These are phyloP conservation scores for Sphaerodactylus townsendi DNA, from an alignment of 2,113 vertebrate genomes.

Conservation along the genomic window DNA sequence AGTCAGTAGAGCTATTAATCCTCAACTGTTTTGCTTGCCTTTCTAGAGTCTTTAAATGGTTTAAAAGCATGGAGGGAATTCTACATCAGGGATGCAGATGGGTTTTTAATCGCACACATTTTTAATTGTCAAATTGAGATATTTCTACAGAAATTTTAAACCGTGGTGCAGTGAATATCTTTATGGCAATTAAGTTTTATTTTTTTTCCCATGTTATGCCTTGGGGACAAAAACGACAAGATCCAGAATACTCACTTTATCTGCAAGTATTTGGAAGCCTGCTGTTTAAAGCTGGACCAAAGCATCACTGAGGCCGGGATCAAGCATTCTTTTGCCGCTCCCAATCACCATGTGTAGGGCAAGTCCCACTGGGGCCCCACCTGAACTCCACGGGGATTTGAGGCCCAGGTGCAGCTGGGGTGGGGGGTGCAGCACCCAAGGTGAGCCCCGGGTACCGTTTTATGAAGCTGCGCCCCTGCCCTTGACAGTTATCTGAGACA, in stretches of 20 bases:
- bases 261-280: not conserved
- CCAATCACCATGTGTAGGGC: too few relatives aligned
- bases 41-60: not conserved
- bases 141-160: not conserved
- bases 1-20: not conserved
- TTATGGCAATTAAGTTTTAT: not conserved
- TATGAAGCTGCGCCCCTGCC: too few relatives aligned
- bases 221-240: not conserved
- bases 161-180: not conserved
- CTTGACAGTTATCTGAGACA: too few relatives aligned
- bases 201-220: not conserved
- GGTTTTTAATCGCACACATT: not conserved
- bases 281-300: too few relatives aligned
- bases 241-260: not conserved
- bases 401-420: too few relatives aligned
- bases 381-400: too few relatives aligned
- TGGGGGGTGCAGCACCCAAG: too few relatives aligned
- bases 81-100: not conserved
- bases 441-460: too few relatives aligned
- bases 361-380: too few relatives aligned
- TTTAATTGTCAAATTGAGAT: not conserved
- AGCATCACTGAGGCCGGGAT: too few relatives aligned
- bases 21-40: not conserved
- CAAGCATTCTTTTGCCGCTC: too few relatives aligned
- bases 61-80: not conserved